Percentiles rank a stretch among this genome's conserved stretches.
Conservation (phyloP, 2,797 vertebrate genomes). For the Echeneis naucrates region DNA sequence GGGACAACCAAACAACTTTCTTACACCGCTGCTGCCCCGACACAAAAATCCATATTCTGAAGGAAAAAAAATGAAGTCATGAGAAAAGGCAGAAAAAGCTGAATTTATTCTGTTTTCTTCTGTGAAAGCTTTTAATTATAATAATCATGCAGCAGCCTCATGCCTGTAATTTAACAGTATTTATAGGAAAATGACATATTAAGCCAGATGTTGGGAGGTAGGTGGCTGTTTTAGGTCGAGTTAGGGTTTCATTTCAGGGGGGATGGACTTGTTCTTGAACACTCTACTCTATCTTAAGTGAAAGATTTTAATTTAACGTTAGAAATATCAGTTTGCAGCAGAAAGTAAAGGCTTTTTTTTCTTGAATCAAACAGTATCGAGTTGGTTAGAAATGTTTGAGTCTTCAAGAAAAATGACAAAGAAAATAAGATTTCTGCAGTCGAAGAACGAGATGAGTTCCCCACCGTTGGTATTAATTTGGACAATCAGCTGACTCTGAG, state of each 20-base stretch:
- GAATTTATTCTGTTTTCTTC: slow-evolving; percentile 19
- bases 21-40: slow-evolving; percentile 18
- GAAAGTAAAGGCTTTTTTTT: no score
- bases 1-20: slow-evolving; percentile 35
- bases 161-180: not conserved
- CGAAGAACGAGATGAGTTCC: no score
- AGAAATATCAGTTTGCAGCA: not conserved
- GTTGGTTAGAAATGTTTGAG: no score
- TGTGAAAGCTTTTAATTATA: slow-evolving; percentile 15
- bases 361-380: no score
- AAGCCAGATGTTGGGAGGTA: not conserved
- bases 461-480: slow-evolving; percentile 18
- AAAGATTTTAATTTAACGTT: not conserved
- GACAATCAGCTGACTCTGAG: slow-evolving; percentile 30
- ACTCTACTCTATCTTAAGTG: no score
- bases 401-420: no score
- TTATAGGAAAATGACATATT: not conserved
- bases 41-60: slow-evolving; percentile 72
- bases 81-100: slow-evolving; percentile 9
- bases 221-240: not conserved
- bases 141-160: slow-evolving; percentile 5
- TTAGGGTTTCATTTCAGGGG: no score
- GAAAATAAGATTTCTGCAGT: no score
- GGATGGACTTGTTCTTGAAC: no score
- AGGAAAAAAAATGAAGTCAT: slow-evolving; percentile 40